Evolutionary conservation across 2,113 vertebrate species (phyloP).

Genomic region (Thunnus maccoyii): DNA sequence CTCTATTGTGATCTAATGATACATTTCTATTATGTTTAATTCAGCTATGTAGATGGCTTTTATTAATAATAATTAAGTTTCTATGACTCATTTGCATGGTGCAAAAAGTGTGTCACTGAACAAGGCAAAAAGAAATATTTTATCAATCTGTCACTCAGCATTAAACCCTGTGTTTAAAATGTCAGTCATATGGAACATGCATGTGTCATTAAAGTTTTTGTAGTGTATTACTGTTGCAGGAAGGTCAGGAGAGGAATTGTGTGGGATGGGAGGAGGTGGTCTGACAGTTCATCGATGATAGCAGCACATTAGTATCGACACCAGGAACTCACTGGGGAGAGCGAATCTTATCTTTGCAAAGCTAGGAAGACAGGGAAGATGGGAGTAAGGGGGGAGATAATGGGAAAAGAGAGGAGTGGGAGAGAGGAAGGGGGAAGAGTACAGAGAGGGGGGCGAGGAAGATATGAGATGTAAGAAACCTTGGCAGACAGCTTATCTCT

Average conservation of each 20-base stretch:
- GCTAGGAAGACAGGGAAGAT: conserved; percentile 73
- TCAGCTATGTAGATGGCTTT: neutral
- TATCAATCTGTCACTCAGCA: neutral
- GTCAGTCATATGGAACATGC: conserved; percentile 1
- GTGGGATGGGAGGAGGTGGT: conserved; percentile 24
- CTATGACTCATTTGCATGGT: neutral
- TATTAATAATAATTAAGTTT: neutral
- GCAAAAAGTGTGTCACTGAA: neutral
- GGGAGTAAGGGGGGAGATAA: conserved; percentile 58
- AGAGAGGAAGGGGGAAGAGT: neutral
- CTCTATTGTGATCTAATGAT: conserved; percentile 32
- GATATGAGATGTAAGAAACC: conserved; percentile 66
- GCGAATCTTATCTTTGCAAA: conserved; percentile 81
- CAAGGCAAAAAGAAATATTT: neutral
- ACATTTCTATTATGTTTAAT: conserved; percentile 18
- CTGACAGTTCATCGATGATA: conserved; percentile 83
- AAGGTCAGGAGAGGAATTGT: conserved; percentile 68
- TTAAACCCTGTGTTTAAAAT: neutral
- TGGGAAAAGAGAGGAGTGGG: conserved; percentile 49
- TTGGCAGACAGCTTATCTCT: conserved; percentile 66
- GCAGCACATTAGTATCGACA: conserved; percentile 81
- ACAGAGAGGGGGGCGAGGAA: neutral
- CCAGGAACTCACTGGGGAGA: conserved; percentile 71
- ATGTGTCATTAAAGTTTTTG: conserved; percentile 9
- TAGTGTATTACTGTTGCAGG: conserved; percentile 35